Percentiles rank a stretch among this genome's conserved stretches.
These are phyloP conservation scores for Biston stratarius DNA, from an alignment of 2,888 invertebrate genomes.

Conservation along the genomic window DNA sequence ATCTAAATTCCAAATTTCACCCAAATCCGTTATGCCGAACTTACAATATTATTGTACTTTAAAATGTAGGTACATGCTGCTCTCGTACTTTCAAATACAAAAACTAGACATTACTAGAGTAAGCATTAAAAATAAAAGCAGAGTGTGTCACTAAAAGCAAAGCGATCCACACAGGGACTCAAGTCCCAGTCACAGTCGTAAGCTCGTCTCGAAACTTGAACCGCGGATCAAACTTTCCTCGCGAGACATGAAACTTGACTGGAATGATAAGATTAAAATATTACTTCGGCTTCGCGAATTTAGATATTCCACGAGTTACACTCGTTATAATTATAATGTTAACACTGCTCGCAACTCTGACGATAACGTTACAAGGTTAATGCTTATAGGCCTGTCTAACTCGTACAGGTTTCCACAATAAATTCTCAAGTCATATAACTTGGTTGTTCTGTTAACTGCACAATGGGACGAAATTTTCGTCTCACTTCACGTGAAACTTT, in stretches of 20 bases:
- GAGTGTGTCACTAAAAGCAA: constrained; percentile 32
- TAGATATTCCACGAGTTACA: constrained; percentile 62
- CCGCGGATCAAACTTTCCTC: constrained; percentile 78
- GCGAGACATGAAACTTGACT: constrained; percentile 79
- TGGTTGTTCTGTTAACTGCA: constrained; percentile 52
- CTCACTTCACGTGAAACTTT: constrained; percentile 48
- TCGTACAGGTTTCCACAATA: constrained; percentile 49
- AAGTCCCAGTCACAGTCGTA: constrained; percentile 67
- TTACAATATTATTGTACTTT: too few species aligned
- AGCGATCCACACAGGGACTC: constrained; percentile 37
- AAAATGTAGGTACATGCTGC: too few species aligned
- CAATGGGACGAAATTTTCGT: constrained; percentile 51
- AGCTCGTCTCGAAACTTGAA: constrained; percentile 74
- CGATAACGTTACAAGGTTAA: constrained; percentile 49
- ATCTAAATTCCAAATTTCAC: too few species aligned
- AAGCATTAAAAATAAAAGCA: constrained; percentile 16
- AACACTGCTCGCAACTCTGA: constrained; percentile 46
- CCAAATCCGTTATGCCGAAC: too few species aligned
- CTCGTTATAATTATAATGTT: constrained; percentile 58
- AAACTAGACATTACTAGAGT: background rate
- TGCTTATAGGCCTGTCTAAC: constrained; percentile 53
- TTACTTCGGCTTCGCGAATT: constrained; percentile 75
- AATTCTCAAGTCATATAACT: constrained; percentile 50
- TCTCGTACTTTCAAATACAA: too few species aligned
- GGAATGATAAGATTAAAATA: constrained; percentile 83